Conservation (phyloP, 2,113 vertebrate species). For the Hirundichthys speculiger region DNA sequence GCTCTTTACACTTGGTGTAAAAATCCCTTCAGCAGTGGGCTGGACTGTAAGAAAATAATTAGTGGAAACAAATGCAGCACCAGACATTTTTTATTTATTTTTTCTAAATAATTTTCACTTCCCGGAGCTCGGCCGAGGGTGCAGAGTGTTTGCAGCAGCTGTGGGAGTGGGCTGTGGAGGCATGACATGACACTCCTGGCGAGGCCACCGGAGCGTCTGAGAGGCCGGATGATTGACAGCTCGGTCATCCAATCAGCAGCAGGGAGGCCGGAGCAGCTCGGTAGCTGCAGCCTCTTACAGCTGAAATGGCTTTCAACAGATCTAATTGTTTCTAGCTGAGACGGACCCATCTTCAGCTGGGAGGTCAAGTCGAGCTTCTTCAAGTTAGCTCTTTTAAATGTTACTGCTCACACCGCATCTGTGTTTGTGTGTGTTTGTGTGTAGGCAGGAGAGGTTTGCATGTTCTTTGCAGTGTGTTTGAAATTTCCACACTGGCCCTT, state of each 20-base stretch:
- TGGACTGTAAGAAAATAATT: no score
- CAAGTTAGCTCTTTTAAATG: no score
- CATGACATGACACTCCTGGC: no score
- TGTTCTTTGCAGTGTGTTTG: no score
- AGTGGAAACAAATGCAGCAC: no score
- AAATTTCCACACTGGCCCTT: no score
- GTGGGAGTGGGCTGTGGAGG: background rate
- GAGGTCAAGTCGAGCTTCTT: conserved; percentile 6
- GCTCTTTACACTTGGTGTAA: conserved; percentile 30
- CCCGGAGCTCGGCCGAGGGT: no score
- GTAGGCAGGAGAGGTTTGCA: no score
- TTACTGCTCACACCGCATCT: background rate
- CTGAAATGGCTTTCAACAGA: background rate
- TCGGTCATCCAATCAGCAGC: conserved; percentile 60
- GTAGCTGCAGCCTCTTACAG: conserved; percentile 56
- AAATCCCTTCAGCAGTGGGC: no score
- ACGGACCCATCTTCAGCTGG: conserved; percentile 10
- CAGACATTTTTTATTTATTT: no score
- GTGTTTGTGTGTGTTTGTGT: background rate
- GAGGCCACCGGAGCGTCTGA: no score
- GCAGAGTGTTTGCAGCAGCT: conserved; percentile 3
- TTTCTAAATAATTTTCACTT: no score
- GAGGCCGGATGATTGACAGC: conserved; percentile 61
- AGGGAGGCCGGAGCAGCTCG: conserved; percentile 65
- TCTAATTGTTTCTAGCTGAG: conserved; percentile 4